A percentile compares a stretch with the other conserved stretches of the same genome.
These are phyloP conservation scores for Spondyliosoma cantharus DNA, from an alignment of 2,797 vertebrate genomes.

Conservation along the genomic window DNA sequence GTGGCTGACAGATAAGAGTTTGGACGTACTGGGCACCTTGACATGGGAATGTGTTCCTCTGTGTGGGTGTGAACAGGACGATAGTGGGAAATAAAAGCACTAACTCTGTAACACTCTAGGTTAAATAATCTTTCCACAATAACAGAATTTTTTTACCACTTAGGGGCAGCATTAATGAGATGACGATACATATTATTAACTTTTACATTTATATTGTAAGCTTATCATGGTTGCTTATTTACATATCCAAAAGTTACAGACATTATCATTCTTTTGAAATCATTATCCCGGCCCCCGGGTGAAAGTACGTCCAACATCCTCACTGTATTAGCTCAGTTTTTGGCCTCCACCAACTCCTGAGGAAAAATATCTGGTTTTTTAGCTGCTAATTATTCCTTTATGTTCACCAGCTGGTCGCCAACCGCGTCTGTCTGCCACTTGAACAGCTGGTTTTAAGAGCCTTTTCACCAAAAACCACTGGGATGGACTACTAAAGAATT, in stretches of 20 bases:
- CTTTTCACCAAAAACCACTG: neutral
- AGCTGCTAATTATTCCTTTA: neutral
- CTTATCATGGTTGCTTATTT: neutral
- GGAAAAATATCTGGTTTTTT: neutral
- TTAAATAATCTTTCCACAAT: too few species aligned
- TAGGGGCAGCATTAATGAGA: too few species aligned
- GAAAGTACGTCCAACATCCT: too few species aligned
- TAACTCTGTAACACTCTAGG: neutral
- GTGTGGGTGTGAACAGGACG: neutral
- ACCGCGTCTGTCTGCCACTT: neutral
- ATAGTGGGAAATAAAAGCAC: neutral
- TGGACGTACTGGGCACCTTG: neutral
- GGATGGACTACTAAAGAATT: too few species aligned
- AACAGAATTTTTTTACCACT: neutral
- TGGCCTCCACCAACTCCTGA: too few species aligned
- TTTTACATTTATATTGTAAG: neutral
- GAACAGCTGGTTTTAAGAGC: neutral
- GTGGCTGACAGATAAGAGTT: neutral
- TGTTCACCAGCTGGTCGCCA: neutral
- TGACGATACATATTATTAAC: too few species aligned
- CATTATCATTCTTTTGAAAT: too few species aligned
- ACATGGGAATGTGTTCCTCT: neutral
- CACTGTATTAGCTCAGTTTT: too few species aligned
- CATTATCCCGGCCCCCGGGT: too few species aligned
- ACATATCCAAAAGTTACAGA: too few species aligned